A percentile compares a stretch with the other conserved stretches of the same genome.
phyloP scores from a whole-genome alignment of 2,113 vertebrate genomes.

The Pteronura brasiliensis region DNA sequence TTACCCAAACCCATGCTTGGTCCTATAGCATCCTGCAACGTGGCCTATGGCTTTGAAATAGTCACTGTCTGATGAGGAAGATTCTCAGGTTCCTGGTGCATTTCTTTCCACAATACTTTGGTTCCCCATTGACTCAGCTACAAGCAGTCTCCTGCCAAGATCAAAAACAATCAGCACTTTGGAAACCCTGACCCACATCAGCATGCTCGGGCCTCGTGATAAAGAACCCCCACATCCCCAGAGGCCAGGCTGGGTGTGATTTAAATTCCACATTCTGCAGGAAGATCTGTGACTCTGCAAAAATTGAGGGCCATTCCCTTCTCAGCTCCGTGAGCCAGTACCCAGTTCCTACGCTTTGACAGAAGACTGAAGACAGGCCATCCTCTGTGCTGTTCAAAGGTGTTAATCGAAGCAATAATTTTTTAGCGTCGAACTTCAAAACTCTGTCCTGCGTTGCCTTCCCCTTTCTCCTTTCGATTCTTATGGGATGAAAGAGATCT shows the following conservation, averaged over 20 bases:
- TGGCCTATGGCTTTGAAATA: neutral
- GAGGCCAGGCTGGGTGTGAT: neutral
- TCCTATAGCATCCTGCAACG: neutral
- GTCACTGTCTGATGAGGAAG: neutral
- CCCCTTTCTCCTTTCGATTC: neutral
- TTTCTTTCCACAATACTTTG: neutral
- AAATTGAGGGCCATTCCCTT: neutral
- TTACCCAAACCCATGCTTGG: neutral
- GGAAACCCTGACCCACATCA: neutral
- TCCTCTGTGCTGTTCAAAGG: neutral
- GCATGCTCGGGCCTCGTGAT: neutral
- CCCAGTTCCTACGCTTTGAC: neutral
- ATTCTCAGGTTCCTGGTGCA: neutral
- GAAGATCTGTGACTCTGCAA: neutral
- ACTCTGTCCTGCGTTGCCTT: neutral
- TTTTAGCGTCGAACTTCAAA: neutral
- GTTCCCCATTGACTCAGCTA: neutral
- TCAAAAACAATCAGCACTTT: neutral
- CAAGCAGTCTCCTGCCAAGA: neutral
- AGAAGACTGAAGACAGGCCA: neutral
- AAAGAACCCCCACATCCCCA: neutral
- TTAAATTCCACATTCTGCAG: neutral
- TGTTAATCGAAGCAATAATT: neutral
- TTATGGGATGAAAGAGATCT: constrained; percentile 5
- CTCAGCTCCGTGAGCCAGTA: neutral